Evolutionary conservation across 1,140 invertebrate species (phyloP), one percentile per base, ranked within the genome.

Genomic region (Cydia strobilella): DNA sequence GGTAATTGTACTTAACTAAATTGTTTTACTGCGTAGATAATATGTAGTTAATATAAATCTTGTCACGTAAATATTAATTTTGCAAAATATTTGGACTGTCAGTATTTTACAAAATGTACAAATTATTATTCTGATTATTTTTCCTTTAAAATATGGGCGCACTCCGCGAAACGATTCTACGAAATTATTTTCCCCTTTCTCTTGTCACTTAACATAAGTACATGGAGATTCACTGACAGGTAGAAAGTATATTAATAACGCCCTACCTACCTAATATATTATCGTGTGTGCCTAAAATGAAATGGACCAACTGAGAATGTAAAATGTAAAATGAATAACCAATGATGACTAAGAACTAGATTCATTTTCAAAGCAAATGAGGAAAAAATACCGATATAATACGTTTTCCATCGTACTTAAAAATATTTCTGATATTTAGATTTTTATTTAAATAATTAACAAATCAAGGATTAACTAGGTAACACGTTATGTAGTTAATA

Each of bases 121-220:
- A n/a, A n/a, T n/a, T 10, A 10, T 20, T 59, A 7, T 59, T 20
- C 18, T 23, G 18, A 20, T 23, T 5, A 59, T 20, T 20, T 23
- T 59, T 59, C 10, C 51, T 7, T 59, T 59, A 20, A 9, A 20
- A 59, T 20, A 18, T 9, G 7, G 18, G 7, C 18, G 9, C 5
- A 59, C 45, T n/a, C n/a, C 13, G 15, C 48, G 6, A 20, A 23
- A 23, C 20, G 20, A 23, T 59, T 66, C 63, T 31, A 35, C 25
- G 63, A 66, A 66, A 66, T 66, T 31, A 10, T 35, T 10, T 27
- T 66, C 63, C 10, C 63, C 63, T 66, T 66, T 66, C 63, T 66
- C 27, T 66, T 66, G 63, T 66, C 63, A 66, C 27, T 66, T 35
- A 66, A 31, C 23, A 66, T 66, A 66, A 7, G 54, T 59, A 59